Evolutionary conservation across 2,113 vertebrate genomes (phyloP).

Genomic region (Acinonyx jubatus): DNA sequence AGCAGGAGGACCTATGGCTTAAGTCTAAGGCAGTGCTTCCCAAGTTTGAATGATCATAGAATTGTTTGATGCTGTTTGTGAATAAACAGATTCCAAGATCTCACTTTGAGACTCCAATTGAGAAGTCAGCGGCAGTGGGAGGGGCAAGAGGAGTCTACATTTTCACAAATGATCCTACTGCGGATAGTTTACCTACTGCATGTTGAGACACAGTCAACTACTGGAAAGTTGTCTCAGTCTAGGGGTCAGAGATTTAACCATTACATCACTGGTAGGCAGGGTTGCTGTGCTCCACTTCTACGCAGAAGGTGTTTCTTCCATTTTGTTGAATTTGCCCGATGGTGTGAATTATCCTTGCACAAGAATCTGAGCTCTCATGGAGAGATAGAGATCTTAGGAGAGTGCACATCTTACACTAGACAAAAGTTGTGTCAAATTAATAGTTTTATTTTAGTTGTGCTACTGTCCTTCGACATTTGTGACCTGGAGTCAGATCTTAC

Average conservation of each 20-base stretch:
- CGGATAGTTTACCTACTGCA: not conserved
- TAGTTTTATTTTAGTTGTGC: not conserved
- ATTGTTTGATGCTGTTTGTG: not conserved
- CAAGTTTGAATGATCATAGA: not conserved
- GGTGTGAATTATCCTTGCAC: not conserved
- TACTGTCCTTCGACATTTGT: conserved; percentile 8
- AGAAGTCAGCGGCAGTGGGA: not conserved
- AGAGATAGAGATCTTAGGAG: not conserved
- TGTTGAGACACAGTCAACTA: not conserved
- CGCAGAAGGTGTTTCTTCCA: not conserved
- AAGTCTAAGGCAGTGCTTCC: not conserved
- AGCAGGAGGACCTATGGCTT: not conserved
- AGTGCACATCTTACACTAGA: not conserved
- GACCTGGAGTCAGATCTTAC: not conserved
- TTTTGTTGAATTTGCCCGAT: not conserved
- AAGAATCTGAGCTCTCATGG: not conserved
- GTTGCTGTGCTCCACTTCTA: not conserved
- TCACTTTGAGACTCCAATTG: not conserved
- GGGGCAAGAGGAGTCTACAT: not conserved
- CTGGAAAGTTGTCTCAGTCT: not conserved
- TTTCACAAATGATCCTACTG: not conserved
- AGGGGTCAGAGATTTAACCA: not conserved
- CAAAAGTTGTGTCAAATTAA: not conserved
- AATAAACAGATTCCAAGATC: not conserved
- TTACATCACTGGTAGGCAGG: not conserved